A percentile compares a stretch with the other conserved stretches of the same genome.
Conservation (phyloP, 1,140 invertebrate genomes). For the Philopotamus ludificatus region DNA sequence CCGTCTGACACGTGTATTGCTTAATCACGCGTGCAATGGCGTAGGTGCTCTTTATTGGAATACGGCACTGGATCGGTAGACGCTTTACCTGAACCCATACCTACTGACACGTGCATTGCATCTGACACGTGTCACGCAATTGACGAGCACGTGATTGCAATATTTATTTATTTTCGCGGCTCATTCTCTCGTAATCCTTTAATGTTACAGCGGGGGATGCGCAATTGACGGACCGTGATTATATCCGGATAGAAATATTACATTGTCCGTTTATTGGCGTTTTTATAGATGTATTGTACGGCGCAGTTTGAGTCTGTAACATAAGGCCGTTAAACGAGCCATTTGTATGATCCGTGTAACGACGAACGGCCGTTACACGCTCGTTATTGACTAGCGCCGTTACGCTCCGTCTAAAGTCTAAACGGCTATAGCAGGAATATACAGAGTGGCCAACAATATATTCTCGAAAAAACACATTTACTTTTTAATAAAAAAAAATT, state of each 20-base stretch:
- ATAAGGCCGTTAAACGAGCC: constrained; percentile 34
- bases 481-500: too few relatives aligned
- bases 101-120: constrained; percentile 1
- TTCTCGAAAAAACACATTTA: too few relatives aligned
- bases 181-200: constrained; percentile 10
- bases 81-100: constrained; percentile 10
- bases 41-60: constrained; percentile 23
- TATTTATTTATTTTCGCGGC: constrained; percentile 26
- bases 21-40: constrained; percentile 18
- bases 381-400: constrained; percentile 32
- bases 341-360: constrained; percentile 38
- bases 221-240: neutral
- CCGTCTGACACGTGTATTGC: constrained; percentile 9
- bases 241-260: neutral
- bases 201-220: neutral
- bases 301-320: neutral
- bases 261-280: neutral
- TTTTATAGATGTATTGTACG: neutral
- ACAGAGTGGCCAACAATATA: too few relatives aligned
- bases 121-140: constrained; percentile 10
- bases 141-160: constrained; percentile 19
- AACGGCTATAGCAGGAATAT: too few relatives aligned
- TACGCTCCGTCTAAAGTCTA: constrained; percentile 9
- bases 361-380: constrained; percentile 31
- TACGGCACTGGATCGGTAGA: neutral